Conservation (phyloP, 2,888 invertebrate species). For the Pterostichus niger region DNA sequence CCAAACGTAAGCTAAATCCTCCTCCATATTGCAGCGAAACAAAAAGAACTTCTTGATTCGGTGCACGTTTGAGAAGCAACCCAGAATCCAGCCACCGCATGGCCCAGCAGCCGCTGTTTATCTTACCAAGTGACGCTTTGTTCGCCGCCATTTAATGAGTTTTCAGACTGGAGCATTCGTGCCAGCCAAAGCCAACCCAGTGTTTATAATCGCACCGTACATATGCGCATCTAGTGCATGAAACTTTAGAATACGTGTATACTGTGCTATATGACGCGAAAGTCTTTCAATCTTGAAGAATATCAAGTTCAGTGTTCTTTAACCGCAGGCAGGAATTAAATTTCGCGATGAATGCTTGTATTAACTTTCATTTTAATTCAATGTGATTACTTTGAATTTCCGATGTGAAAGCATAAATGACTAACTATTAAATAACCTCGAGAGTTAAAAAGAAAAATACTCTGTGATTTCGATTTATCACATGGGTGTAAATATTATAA, state of each 20-base stretch:
- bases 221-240: constrained; percentile 37
- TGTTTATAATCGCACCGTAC: neutral
- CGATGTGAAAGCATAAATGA: neutral
- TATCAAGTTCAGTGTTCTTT: neutral
- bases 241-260: constrained; percentile 5
- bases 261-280: neutral
- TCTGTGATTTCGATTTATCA: no score
- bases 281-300: neutral
- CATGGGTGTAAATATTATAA: no score
- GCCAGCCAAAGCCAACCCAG: neutral
- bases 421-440: no score
- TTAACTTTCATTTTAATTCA: neutral
- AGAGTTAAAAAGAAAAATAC: no score
- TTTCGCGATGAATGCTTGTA: neutral
- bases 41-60: constrained; percentile 25
- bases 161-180: constrained; percentile 19
- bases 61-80: constrained; percentile 38
- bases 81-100: neutral
- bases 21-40: no score
- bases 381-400: neutral
- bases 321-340: neutral
- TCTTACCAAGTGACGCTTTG: constrained; percentile 48
- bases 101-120: constrained; percentile 43
- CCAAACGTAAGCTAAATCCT: no score
- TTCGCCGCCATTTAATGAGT: constrained; percentile 53